These are phyloP conservation scores for Brachionus plicatilis DNA, from an alignment of 1,140 invertebrate genomes.

Conservation along the genomic window DNA sequence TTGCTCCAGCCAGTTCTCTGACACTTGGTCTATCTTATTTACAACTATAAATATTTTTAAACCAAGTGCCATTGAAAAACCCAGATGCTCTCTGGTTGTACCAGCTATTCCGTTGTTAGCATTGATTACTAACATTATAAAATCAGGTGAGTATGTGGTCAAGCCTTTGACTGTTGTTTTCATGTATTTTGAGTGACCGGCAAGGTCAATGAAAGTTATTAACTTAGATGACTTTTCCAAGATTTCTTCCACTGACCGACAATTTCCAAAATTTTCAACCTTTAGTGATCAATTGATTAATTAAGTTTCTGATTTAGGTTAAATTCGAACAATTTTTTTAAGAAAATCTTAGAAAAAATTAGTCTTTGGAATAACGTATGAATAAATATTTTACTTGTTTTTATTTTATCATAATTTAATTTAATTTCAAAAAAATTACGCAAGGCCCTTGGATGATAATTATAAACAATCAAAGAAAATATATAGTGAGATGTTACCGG, in stretches of 20 bases:
- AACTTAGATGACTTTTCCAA: constrained; percentile 57
- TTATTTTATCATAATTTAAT: too few relatives aligned
- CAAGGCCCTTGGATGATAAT: too few relatives aligned
- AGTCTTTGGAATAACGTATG: too few relatives aligned
- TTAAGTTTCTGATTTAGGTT: too few relatives aligned
- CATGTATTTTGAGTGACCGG: constrained; percentile 91
- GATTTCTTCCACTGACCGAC: constrained; percentile 87
- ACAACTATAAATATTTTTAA: constrained; percentile 98
- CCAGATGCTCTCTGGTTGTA: constrained; percentile 98
- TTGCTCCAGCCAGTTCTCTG: constrained; percentile 86
- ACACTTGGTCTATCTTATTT: constrained; percentile 98
- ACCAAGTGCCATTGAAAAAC: constrained; percentile 83
- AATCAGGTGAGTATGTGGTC: constrained; percentile 86
- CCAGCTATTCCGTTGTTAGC: constrained; percentile 71
- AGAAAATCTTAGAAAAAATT: too few relatives aligned
- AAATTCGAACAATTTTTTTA: too few relatives aligned
- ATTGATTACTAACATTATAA: constrained; percentile 82
- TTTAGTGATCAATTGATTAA: not conserved
- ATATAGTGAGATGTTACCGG: too few relatives aligned
- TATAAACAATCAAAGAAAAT: too few relatives aligned
- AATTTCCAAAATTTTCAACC: constrained; percentile 59
- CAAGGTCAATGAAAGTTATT: constrained; percentile 89
- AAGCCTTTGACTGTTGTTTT: constrained; percentile 88
- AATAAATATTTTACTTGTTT: too few relatives aligned
- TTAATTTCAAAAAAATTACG: too few relatives aligned